phyloP scores from a whole-genome alignment of 2,888 invertebrate genomes.

The Scaptomyza reducta region DNA sequence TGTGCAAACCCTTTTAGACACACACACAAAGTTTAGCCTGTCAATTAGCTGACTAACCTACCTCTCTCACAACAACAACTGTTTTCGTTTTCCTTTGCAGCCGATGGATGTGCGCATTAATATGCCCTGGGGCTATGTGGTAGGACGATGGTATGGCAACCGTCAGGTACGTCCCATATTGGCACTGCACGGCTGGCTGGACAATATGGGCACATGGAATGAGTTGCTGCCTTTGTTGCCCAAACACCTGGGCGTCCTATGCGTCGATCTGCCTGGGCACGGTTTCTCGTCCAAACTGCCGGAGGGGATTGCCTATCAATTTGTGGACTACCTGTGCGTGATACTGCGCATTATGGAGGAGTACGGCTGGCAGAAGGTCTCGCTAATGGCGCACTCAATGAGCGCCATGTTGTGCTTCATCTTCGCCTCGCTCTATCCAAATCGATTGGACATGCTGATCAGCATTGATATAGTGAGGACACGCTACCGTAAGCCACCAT shows the following conservation, averaged over 20 bases:
- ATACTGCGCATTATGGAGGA: conserved; percentile 87
- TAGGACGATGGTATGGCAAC: conserved; percentile 89
- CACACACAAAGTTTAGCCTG: conserved; percentile 43
- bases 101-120: conserved; percentile 88
- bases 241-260: conserved; percentile 85
- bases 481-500: conserved; percentile 52
- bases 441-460: conserved; percentile 82
- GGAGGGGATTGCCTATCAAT: conserved; percentile 85
- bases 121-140: conserved; percentile 88
- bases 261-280: conserved; percentile 89
- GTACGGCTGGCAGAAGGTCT: conserved; percentile 89
- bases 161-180: conserved; percentile 88
- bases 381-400: conserved; percentile 89
- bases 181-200: conserved; percentile 91
- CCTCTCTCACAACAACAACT: neutral
- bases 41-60: conserved; percentile 60
- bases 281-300: conserved; percentile 89
- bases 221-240: conserved; percentile 87
- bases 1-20: conserved; percentile 19
- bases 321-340: conserved; percentile 84
- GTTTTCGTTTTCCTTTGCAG: conserved; percentile 21
- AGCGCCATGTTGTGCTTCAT: conserved; percentile 87
- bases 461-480: conserved; percentile 81
- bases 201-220: conserved; percentile 91
- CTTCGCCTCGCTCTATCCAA: conserved; percentile 86